These are phyloP conservation scores for Adelognathus sp. DNA, from an alignment of 2,888 invertebrate genomes.

Conservation along the genomic window DNA sequence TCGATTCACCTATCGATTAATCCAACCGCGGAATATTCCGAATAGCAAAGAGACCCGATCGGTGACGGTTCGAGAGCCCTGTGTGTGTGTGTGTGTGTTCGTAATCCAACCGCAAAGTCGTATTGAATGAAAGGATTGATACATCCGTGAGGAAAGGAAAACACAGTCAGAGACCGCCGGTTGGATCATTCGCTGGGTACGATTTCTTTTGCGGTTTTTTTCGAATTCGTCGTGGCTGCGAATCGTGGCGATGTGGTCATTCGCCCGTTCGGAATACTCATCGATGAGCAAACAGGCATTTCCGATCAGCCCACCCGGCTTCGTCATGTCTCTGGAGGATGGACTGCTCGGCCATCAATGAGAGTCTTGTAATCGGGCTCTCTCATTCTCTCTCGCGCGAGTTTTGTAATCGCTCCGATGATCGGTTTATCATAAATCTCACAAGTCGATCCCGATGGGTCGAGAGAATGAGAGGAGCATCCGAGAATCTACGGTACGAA, in stretches of 20 bases:
- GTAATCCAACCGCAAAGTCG: conserved; percentile 34
- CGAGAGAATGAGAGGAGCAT: conserved; percentile 31
- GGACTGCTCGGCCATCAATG: conserved; percentile 13
- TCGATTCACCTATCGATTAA: conserved; percentile 20
- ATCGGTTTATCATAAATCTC: conserved; percentile 55
- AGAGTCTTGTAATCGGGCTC: conserved; percentile 28
- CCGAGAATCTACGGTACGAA: conserved; percentile 37
- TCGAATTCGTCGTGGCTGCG: conserved; percentile 25
- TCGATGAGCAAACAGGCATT: conserved; percentile 44
- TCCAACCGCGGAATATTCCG: conserved; percentile 24
- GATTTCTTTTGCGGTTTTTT: conserved; percentile 46
- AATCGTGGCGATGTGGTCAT: background rate
- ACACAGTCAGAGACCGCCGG: background rate
- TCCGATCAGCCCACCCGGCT: conserved; percentile 11
- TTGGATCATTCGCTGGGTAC: conserved; percentile 7
- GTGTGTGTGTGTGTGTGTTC: background rate
- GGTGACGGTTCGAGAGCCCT: background rate
- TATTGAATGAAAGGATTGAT: conserved; percentile 20
- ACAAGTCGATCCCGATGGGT: conserved; percentile 31
- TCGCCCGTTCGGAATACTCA: conserved; percentile 16
- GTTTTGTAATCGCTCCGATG: conserved; percentile 1
- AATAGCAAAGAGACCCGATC: background rate
- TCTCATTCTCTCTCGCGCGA: conserved; percentile 12
- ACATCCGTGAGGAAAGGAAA: background rate
- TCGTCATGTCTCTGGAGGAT: conserved; percentile 2